A percentile compares a stretch with the other conserved stretches of the same genome.
Evolutionary conservation across 2,113 vertebrate genomes (phyloP).

Genomic region (Monopterus albus): DNA sequence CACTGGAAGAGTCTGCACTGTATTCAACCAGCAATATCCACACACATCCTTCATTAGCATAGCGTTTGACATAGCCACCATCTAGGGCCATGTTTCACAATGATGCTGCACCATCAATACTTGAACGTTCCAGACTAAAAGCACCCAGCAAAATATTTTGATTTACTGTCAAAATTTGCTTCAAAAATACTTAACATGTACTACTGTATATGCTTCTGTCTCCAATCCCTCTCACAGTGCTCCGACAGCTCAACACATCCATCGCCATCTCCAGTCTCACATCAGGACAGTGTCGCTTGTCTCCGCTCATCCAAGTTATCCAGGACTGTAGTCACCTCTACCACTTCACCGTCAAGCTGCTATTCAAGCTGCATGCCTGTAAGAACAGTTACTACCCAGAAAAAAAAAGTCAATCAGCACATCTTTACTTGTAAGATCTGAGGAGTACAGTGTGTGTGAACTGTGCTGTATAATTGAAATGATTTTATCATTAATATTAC

Average conservation of each 20-base stretch:
- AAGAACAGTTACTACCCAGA: constrained; percentile 71
- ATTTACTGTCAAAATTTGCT: too few relatives aligned
- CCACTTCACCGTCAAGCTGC: constrained; percentile 94
- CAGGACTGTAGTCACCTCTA: constrained; percentile 98
- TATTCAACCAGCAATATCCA: not conserved
- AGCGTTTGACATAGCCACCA: not conserved
- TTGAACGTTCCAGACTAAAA: not conserved
- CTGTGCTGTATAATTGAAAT: not conserved
- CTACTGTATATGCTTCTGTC: not conserved
- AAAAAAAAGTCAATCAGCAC: too few relatives aligned
- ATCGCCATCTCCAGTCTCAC: constrained; percentile 94
- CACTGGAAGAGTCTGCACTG: not conserved
- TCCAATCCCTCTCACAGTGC: constrained; percentile 80
- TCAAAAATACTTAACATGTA: too few relatives aligned
- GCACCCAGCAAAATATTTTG: not conserved
- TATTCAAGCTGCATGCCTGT: constrained; percentile 98
- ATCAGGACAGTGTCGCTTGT: constrained; percentile 94
- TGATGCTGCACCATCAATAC: not conserved
- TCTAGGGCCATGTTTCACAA: not conserved
- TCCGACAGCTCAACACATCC: constrained; percentile 94
- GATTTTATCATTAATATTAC: not conserved
- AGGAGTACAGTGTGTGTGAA: not conserved
- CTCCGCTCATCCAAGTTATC: constrained; percentile 96
- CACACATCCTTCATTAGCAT: not conserved
- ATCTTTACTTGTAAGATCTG: not conserved